A percentile compares a stretch with the other conserved stretches of the same genome.
These are phyloP conservation scores for Paradoxurus hermaphroditus DNA, from an alignment of 2,113 vertebrate species.

Conservation along the genomic window DNA sequence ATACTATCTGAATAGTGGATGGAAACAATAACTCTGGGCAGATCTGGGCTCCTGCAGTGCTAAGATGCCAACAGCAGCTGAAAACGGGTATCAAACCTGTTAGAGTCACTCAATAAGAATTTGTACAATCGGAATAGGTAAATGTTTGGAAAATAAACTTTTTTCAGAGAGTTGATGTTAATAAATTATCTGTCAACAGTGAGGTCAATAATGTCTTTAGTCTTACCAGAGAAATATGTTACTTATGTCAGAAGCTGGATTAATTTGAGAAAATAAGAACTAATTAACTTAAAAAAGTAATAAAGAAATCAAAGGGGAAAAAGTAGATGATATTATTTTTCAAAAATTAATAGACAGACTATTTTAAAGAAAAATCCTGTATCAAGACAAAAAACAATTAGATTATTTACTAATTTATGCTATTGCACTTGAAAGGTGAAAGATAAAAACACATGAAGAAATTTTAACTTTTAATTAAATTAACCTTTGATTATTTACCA, in stretches of 20 bases:
- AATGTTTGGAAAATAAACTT: too few relatives aligned
- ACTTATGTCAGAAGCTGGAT: background rate
- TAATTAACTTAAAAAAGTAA: background rate
- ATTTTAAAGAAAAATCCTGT: background rate
- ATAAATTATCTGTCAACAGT: background rate
- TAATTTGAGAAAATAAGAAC: background rate
- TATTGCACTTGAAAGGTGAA: background rate
- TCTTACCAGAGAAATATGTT: too few relatives aligned
- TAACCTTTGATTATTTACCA: background rate
- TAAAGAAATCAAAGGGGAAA: background rate
- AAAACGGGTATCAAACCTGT: too few relatives aligned
- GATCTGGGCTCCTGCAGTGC: too few relatives aligned
- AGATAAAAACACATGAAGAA: background rate
- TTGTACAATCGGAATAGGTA: too few relatives aligned
- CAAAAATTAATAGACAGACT: background rate
- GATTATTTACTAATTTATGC: too few relatives aligned
- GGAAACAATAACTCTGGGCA: background rate
- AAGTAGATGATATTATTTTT: background rate
- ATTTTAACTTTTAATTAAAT: background rate
- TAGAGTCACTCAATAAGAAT: too few relatives aligned
- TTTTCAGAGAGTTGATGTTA: too few relatives aligned
- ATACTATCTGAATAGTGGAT: background rate
- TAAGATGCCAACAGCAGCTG: too few relatives aligned
- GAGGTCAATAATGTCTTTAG: background rate
- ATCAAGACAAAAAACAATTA: too few relatives aligned